Evolutionary conservation across 2,888 invertebrate species (phyloP), one percentile per base, ranked within the genome.

Genomic region (Allolobophora icterica): DNA sequence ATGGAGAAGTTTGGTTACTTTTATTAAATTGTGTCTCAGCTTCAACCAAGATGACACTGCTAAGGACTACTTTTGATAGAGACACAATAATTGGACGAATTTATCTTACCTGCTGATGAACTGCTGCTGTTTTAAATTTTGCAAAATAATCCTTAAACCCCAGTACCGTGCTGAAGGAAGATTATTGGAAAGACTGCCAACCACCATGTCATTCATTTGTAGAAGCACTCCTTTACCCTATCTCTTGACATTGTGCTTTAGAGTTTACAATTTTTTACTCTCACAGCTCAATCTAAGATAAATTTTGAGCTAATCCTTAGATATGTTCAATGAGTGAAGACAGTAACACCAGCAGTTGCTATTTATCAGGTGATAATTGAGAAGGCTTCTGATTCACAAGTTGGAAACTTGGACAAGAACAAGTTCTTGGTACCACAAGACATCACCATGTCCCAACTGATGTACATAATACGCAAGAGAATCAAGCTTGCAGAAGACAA

Each of bases 371-470:
- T 87, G 35, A 87, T 87, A 30, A 87, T 87, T 35, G 87, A 87
- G 38, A 87, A 87, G 87, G 87, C 87, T 87, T 21, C 38, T 34
- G 87, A 38, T 24, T 24, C 87, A 6, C 4, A 35, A 19, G 8
- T 87, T 34, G 87, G 87, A 87, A 38, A 87, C 87, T 87, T 87
- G 15, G 87, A 87, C 38, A 87, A 87, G 87, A 87, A 38, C 35
- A 87, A 87, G 38, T 87, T 87, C 38, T 24, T 87, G 34, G 87
- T 87, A 13, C 87, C 87, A 38, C 38, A 38, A 35, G 87, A 87
- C 34, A 87, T 87, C 87, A 87, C 87, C 87, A 87, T 87, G 33
- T 87, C 87, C 87, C 87, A 87, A 33, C 87, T 87, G 87, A 87
- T 87, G 87, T 87, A 87, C 34, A 87, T 87, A 35, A 87, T 87